Percentiles rank a stretch among this genome's conserved stretches.
phyloP scores from a whole-genome alignment of 2,888 invertebrate species.

The Amblyjoppa fuscipennis region DNA sequence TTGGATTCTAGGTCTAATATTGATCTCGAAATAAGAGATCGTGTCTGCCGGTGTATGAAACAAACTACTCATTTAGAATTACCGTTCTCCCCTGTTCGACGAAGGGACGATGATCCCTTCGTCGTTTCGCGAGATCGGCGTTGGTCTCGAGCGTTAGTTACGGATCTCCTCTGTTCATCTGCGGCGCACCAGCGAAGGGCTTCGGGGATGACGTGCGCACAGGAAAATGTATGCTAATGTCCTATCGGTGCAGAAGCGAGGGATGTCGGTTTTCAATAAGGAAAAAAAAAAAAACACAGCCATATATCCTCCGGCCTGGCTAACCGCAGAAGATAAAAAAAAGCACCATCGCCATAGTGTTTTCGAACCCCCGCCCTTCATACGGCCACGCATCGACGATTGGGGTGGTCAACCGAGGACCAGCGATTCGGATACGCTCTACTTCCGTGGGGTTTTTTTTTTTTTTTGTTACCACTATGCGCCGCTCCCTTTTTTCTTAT shows the following conservation, averaged over 20 bases:
- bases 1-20: too few species aligned
- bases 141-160: not conserved
- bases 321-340: slow-evolving; percentile 24
- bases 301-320: not conserved
- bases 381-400: slow-evolving; percentile 58
- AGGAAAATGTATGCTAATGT: slow-evolving; percentile 42
- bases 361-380: slow-evolving; percentile 24
- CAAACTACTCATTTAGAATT: not conserved
- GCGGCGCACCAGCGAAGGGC: not conserved
- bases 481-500: not conserved
- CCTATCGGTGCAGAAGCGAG: not conserved
- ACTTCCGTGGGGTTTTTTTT: slow-evolving; percentile 40
- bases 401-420: slow-evolving; percentile 58
- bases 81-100: not conserved
- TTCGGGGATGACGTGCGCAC: not conserved
- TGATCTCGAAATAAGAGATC: too few species aligned
- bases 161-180: not conserved
- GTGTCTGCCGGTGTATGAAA: not conserved
- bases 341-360: slow-evolving; percentile 10
- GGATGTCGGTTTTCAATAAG: slow-evolving; percentile 45
- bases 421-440: slow-evolving; percentile 49
- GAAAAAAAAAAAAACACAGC: not conserved
- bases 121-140: not conserved
- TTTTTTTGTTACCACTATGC: slow-evolving; percentile 5
- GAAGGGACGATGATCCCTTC: not conserved